phyloP scores from a whole-genome alignment of 1,140 invertebrate species.

The Lycorma delicatula region DNA sequence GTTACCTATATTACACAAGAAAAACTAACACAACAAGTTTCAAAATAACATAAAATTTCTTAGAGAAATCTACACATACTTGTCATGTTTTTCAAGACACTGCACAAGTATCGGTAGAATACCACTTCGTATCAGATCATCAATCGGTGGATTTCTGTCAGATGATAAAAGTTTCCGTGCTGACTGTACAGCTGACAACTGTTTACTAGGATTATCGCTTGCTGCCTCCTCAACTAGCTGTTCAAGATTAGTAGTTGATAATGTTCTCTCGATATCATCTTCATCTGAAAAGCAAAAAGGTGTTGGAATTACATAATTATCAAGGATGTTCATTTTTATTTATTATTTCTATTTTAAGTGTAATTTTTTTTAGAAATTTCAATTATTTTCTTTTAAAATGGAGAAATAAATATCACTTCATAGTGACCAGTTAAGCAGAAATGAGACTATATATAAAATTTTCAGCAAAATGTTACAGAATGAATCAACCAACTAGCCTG shows the following conservation, averaged over 20 bases:
- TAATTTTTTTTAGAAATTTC: no score
- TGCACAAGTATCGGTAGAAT: constrained; percentile 89
- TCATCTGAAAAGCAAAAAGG: constrained; percentile 46
- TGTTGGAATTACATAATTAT: no score
- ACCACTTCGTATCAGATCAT: constrained; percentile 85
- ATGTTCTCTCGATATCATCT: constrained; percentile 59
- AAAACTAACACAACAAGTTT: background rate
- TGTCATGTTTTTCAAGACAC: constrained; percentile 76
- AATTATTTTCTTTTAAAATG: no score
- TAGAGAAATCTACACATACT: constrained; percentile 42
- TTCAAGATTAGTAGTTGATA: constrained; percentile 53
- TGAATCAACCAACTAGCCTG: no score
- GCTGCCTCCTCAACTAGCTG: constrained; percentile 65
- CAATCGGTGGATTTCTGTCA: constrained; percentile 98
- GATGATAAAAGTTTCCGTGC: constrained; percentile 91
- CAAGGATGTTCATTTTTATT: no score
- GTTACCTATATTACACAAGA: constrained; percentile 10
- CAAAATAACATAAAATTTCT: background rate
- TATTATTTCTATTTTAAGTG: no score
- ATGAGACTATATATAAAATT: no score
- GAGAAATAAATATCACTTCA: no score
- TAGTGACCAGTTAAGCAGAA: no score
- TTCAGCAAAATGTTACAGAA: no score
- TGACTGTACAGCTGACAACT: constrained; percentile 74
- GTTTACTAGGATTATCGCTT: constrained; percentile 57